Conservation (phyloP, 2,797 vertebrate genomes). For the Chelonia mydas region DNA sequence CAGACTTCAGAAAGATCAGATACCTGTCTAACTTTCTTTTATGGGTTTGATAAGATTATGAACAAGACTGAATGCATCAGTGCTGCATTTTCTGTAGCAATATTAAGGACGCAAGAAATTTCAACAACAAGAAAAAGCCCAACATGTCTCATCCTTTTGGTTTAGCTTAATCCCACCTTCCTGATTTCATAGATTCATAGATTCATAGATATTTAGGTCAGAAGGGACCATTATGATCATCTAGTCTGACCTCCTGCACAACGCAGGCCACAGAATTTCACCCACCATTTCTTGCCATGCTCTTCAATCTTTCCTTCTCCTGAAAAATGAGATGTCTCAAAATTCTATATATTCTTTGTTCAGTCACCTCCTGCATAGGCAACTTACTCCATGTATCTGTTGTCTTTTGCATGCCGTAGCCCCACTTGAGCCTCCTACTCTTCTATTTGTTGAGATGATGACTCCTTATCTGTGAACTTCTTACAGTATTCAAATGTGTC, state of each 20-base stretch:
- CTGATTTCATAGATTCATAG: not conserved
- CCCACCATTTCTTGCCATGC: accelerated
- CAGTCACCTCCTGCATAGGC: not conserved
- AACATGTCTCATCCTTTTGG: not conserved
- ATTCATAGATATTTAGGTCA: too few relatives aligned
- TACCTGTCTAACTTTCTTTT: conserved; percentile 31
- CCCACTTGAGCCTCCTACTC: not conserved
- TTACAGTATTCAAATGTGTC: not conserved
- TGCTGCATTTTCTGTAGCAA: not conserved
- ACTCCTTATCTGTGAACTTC: not conserved
- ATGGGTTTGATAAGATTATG: not conserved
- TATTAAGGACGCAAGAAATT: not conserved
- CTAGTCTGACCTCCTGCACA: too few relatives aligned
- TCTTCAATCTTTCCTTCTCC: not conserved
- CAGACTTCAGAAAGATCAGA: conserved; percentile 49
- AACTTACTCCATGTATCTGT: not conserved
- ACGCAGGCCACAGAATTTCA: too few relatives aligned
- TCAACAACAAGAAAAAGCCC: not conserved
- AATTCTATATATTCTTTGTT: not conserved
- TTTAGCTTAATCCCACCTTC: not conserved
- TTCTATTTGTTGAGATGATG: not conserved
- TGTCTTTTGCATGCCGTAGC: not conserved
- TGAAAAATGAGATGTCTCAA: not conserved
- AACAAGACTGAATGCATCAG: not conserved
- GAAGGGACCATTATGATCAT: too few relatives aligned